phyloP scores from a whole-genome alignment of 2,888 invertebrate species.

The Tortricodes alternella region DNA sequence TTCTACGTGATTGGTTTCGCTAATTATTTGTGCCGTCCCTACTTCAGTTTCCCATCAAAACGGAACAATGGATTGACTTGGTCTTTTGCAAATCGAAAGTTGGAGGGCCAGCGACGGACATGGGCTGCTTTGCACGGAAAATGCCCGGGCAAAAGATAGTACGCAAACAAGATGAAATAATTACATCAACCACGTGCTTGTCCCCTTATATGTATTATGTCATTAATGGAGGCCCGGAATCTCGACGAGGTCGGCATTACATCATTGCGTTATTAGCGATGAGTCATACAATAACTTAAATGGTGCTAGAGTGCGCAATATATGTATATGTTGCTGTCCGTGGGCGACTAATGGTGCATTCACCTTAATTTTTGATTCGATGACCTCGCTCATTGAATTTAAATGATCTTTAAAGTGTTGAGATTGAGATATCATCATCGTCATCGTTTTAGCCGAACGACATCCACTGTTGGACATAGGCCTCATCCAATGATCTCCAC shows the following conservation, averaged over 20 bases:
- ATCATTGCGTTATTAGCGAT: constrained; percentile 42
- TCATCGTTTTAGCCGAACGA: too few relatives aligned
- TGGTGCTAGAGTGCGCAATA: not conserved
- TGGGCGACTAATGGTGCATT: constrained; percentile 3
- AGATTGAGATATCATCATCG: too few relatives aligned
- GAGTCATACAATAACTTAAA: constrained; percentile 15
- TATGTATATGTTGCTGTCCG: not conserved
- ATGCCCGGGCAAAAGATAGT: too few relatives aligned
- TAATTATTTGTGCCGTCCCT: too few relatives aligned
- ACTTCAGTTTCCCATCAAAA: too few relatives aligned
- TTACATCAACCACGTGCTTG: not conserved
- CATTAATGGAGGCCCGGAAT: constrained; percentile 40
- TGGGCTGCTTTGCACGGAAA: too few relatives aligned
- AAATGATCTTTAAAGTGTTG: too few relatives aligned
- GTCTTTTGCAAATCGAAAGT: too few relatives aligned
- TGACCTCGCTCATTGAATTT: too few relatives aligned
- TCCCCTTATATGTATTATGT: constrained; percentile 12
- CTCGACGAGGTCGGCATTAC: constrained; percentile 42
- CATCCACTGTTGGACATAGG: too few relatives aligned
- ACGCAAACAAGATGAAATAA: not conserved
- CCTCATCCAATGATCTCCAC: too few relatives aligned
- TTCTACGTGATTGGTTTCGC: not conserved
- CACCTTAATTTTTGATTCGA: not conserved
- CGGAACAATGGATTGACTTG: too few relatives aligned
- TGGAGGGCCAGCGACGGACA: not conserved